These are phyloP conservation scores for Microchrysa polita DNA, from an alignment of 2,888 invertebrate species.

Conservation along the genomic window DNA sequence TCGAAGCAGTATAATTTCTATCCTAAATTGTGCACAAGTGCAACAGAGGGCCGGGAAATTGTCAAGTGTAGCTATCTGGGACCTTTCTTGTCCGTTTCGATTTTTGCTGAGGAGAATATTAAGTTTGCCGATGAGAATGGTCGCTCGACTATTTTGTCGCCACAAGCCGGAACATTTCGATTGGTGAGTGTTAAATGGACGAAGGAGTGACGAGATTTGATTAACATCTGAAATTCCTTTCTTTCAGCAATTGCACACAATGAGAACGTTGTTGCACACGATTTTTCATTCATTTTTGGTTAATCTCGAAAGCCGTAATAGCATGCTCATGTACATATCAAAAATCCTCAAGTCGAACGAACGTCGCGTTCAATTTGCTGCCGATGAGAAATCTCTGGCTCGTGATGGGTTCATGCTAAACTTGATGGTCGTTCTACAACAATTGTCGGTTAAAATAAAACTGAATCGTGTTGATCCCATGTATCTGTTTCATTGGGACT, in stretches of 20 bases:
- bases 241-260: conserved; percentile 80
- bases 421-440: conserved; percentile 88
- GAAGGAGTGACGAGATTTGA: not conserved
- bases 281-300: conserved; percentile 85
- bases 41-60: conserved; percentile 84
- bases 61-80: conserved; percentile 87
- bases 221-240: conserved; percentile 61
- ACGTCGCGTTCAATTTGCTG: conserved; percentile 88
- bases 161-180: conserved; percentile 57
- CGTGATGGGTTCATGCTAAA: conserved; percentile 97
- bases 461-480: conserved; percentile 88
- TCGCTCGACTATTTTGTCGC: conserved; percentile 55
- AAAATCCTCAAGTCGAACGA: conserved; percentile 82
- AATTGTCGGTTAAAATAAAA: conserved; percentile 88
- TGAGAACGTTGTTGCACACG: conserved; percentile 79
- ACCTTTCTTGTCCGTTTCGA: conserved; percentile 89
- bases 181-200: conserved; percentile 56
- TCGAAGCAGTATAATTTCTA: conserved; percentile 76
- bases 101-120: conserved; percentile 93
- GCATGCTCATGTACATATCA: conserved; percentile 82
- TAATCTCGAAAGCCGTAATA: conserved; percentile 82
- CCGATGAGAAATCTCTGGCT: conserved; percentile 85
- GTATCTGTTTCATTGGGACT: conserved; percentile 87
- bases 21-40: conserved; percentile 75
- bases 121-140: conserved; percentile 81